Base-by-base conservation (phyloP, 2,888 invertebrate genomes). In the Andrena trimmerana region DNA sequence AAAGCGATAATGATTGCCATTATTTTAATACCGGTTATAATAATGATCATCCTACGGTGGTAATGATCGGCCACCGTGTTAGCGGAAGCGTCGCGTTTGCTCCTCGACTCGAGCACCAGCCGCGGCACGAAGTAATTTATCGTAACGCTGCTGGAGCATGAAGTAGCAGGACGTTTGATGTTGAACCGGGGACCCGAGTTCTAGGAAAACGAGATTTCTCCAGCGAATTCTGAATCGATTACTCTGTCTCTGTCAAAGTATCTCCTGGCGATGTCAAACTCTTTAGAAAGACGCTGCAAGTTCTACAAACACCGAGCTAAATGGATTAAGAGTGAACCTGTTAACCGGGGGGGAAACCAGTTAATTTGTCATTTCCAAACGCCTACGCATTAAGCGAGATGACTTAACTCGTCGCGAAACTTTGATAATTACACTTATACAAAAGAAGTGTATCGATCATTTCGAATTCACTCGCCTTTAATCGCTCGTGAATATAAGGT, bases 1-100 rank as follows among this genome's bases (percentile, higher is more conserved):
- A 71, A 62, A 52, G 62, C 77, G 82, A 81, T 81, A 85, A 84
- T 75, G 75, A 84, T 79, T 75, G 33, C 66, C 66, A 83, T 83
- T 63, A 75, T 75, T 84, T 83, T 84, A 83, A 83, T 79, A 79
- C 70, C 74, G 31, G 67, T 60, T 24, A 63, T 72, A 83, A 79
- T 74, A 83, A 75, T 27, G 73, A 78, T 68, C 73, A 20, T 20
- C 27, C 57, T 3, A 54, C 27, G 27, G 57, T 62, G 33, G 63
- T 82, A 66, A 68, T 71, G 74, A 84, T 83, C 70, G 74, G 67
- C 81, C 79, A 67, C 83, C 70, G 72, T 63, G 73, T 62, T 73
- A 60, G 48, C 66, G 24, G 65, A 65, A 33, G 74, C 42, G 72
- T 65, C 63, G 67, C 76, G 62, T 42, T 57, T 67, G 73, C 72